These are phyloP conservation scores for Listrodromus nycthemerus DNA, from an alignment of 2,888 invertebrate species.

Conservation along the genomic window DNA sequence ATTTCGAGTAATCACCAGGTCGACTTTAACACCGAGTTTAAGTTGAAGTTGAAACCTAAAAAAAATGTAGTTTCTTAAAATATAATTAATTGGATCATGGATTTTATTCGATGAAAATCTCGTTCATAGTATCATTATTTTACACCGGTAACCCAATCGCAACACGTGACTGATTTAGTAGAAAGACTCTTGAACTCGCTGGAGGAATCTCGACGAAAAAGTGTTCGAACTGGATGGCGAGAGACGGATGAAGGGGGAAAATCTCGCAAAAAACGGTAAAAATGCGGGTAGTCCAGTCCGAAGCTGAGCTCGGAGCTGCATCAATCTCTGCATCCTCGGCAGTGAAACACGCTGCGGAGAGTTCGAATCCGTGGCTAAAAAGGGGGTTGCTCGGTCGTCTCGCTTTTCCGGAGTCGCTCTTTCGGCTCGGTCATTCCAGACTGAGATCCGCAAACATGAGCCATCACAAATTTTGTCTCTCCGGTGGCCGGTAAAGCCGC, in stretches of 20 bases:
- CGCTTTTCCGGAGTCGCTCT: slow-evolving; percentile 1
- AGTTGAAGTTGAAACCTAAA: too few species aligned
- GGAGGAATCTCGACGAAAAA: slow-evolving; percentile 47
- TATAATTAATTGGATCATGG: too few species aligned
- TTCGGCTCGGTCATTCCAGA: slow-evolving; percentile 25
- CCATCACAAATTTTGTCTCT: slow-evolving; percentile 38
- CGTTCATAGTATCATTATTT: neutral
- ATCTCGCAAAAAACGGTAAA: slow-evolving; percentile 41
- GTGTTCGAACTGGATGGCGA: slow-evolving; percentile 24
- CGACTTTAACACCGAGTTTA: too few species aligned
- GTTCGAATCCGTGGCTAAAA: neutral
- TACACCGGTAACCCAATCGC: slow-evolving; percentile 6
- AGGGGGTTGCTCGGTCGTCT: slow-evolving; percentile 52
- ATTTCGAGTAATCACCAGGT: too few species aligned
- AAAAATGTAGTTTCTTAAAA: too few species aligned
- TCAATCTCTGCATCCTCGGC: slow-evolving; percentile 43
- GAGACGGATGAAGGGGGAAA: slow-evolving; percentile 22
- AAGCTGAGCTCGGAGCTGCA: slow-evolving; percentile 37
- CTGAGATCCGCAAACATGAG: slow-evolving; percentile 19
- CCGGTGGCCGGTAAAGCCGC: slow-evolving; percentile 29
- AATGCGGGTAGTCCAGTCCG: slow-evolving; percentile 44
- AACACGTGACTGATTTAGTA: slow-evolving; percentile 58
- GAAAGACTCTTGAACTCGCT: slow-evolving; percentile 32
- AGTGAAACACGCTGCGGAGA: slow-evolving; percentile 1
- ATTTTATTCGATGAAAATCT: neutral